Evolutionary conservation across 37 sponge, comb jelly and placozoan genomes (phyloP), one percentile per base, ranked within the genome.

Genomic region (Cliona cf. orientalis): DNA sequence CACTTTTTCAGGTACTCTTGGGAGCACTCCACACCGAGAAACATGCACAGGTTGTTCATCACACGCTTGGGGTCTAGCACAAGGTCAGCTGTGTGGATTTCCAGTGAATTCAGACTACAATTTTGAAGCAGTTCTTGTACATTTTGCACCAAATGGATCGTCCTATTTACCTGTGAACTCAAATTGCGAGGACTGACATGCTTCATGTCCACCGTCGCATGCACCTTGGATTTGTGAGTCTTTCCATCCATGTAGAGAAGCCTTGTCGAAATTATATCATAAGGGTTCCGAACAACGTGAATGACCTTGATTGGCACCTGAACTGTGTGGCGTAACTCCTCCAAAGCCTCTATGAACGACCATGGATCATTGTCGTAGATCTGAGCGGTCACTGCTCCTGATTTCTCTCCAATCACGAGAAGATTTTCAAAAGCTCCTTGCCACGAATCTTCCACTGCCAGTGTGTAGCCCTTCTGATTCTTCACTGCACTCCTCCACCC

Each of bases 211-310:
- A 22, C 41, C 14, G 62, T 60, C 5, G 76, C 76, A 3, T 46
- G 57, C 49, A 68, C 1, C 7, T 68, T 46, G 12, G 25, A 21
- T 33, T 32, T 32, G 33, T 58, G 7, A 1, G 7, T 60, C 35
- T 31, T 32, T 21, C 21, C 38, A 14, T 42, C 46, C 22, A 23
- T 6, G 26, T 78, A 65, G 7, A 78, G 42, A 7, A 65, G 9
- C 38, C 42, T 58, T 5, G 76, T 75, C 23, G 61, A 39, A 60
- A 60, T 60, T 11, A 75, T 75, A 34, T 75, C 76, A 21, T 75
- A 75, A 28, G 76, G 76, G 28, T 59, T 75, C 23, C 76, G 36
- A 17, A 75, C 42, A 36, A 75, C 76, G 21, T 56, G 76, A 35
- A 75, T 75, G 0, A 17, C 76, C 36, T 35, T 75, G 25, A 75